Evolutionary conservation across 2,113 vertebrate species (phyloP).

Genomic region (Naja naja): DNA sequence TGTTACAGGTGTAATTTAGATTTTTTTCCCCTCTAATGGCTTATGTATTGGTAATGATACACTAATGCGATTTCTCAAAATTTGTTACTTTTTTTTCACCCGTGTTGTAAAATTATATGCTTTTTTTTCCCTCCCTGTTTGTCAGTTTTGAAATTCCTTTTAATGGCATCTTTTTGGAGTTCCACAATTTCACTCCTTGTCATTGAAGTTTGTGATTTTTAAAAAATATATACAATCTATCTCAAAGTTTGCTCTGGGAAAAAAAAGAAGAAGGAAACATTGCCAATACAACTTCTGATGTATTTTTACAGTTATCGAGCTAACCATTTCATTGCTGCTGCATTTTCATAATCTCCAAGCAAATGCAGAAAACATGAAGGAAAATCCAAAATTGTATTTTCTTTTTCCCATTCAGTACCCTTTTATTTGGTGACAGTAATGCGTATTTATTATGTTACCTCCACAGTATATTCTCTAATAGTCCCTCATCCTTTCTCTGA

Average conservation of each 20-base stretch:
- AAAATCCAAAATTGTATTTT: conserved; percentile 64
- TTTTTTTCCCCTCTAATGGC: conserved; percentile 81
- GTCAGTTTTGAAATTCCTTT: conserved; percentile 76
- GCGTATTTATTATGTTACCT: too few relatives aligned
- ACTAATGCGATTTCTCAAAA: conserved; percentile 85
- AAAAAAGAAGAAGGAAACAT: conserved; percentile 43
- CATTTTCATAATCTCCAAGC: conserved; percentile 50
- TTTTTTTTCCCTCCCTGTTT: conserved; percentile 70
- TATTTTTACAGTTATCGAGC: conserved; percentile 72
- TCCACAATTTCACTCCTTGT: conserved; percentile 76
- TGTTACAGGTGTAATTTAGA: conserved; percentile 85
- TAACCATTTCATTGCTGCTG: conserved; percentile 59
- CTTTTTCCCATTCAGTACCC: conserved; percentile 42
- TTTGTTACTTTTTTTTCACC: conserved; percentile 63
- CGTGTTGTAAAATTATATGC: conserved; percentile 80
- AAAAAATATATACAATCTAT: conserved; percentile 60
- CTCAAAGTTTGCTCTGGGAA: conserved; percentile 70
- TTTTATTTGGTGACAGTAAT: not conserved
- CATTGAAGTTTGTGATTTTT: conserved; percentile 76
- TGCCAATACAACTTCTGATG: conserved; percentile 74
- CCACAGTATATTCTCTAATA: not conserved
- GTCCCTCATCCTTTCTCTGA: not conserved
- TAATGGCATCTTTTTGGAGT: conserved; percentile 70
- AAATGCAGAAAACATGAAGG: conserved; percentile 60
- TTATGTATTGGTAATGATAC: conserved; percentile 79